Conservation (phyloP, 2,888 invertebrate species). For the Ormyrus pomaceus region DNA sequence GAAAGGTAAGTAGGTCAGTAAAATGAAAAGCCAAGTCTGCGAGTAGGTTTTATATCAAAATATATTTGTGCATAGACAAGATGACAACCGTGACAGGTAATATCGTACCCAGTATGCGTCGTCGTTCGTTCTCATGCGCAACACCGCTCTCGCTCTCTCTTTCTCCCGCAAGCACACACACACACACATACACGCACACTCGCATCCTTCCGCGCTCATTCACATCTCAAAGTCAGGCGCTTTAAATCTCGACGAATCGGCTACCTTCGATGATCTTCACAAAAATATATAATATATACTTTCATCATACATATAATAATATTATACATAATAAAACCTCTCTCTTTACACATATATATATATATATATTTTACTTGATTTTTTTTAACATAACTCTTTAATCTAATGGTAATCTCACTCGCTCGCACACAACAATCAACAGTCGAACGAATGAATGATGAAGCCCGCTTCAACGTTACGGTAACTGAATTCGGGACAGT, state of each 20-base stretch:
- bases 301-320: conserved; percentile 32
- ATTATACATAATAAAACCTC: conserved; percentile 48
- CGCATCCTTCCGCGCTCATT: conserved; percentile 8
- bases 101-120: conserved; percentile 66
- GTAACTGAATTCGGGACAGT: conserved; percentile 57
- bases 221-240: conserved; percentile 1
- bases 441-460: conserved; percentile 64
- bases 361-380: conserved; percentile 32
- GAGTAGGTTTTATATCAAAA: conserved; percentile 73
- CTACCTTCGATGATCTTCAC: conserved; percentile 31
- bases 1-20: background rate
- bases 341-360: conserved; percentile 34
- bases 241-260: conserved; percentile 25
- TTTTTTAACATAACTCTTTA: conserved; percentile 26
- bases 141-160: conserved; percentile 41
- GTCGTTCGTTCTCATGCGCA: conserved; percentile 58
- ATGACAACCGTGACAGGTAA: conserved; percentile 71
- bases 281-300: conserved; percentile 51
- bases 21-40: background rate
- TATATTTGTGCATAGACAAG: conserved; percentile 75
- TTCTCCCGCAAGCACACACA: conserved; percentile 53
- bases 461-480: conserved; percentile 68
- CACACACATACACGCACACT: conserved; percentile 48
- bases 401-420: conserved; percentile 58
- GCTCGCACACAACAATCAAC: conserved; percentile 64